Base-by-base conservation (phyloP, 2,113 vertebrate species). In the Paradoxurus hermaphroditus region DNA sequence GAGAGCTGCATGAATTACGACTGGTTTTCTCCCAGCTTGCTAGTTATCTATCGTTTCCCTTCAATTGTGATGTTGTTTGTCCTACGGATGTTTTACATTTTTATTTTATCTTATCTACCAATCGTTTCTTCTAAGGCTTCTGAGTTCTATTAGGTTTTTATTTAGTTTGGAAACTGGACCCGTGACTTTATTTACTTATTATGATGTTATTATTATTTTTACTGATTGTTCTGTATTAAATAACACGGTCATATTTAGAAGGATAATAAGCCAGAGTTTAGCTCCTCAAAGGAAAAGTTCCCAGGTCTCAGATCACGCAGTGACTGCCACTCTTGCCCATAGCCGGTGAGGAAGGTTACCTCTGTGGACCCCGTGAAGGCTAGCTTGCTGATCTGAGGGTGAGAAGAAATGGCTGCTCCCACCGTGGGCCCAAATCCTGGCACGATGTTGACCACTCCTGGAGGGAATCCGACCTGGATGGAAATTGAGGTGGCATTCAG, bases 341-440 rank as follows among this genome's bases (percentile, higher is more conserved):
- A 7, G 56, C 44, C 5, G 0, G 2, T 0, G 9, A 27, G 39
- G 41, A 36, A 34, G 44, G 96, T 87, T 98, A 99, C 99, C 99
- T 99, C 98, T 53, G 99, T 99, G 19, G 99, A 99, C 3, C 99
- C 99, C 0, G 99, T 99, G 98, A 99, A 99, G 36, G 99, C 99
- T 81, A 99, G 99, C 98, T 99, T 99, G 98, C 99, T 98, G 29
- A 99, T 98, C 90, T 98, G 99, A 91, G 99, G 99, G 96, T 99
- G 99, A 51, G 98, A 98, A 73, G 99, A 99, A 84, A 99, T 99
- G 1, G 99, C 99, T 25, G 99, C 99, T 65, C 99, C 99, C 4
- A 99, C 99, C 4, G 99, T 99, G 49, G 99, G 99, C 21, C 99
- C 99, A 0, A 99, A 99, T 51, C 99, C 99, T 18, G 99, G 99